Percentiles rank a stretch among this genome's conserved stretches.
Evolutionary conservation across 2,113 vertebrate species (phyloP).

Genomic region (Zosterops lateralis): DNA sequence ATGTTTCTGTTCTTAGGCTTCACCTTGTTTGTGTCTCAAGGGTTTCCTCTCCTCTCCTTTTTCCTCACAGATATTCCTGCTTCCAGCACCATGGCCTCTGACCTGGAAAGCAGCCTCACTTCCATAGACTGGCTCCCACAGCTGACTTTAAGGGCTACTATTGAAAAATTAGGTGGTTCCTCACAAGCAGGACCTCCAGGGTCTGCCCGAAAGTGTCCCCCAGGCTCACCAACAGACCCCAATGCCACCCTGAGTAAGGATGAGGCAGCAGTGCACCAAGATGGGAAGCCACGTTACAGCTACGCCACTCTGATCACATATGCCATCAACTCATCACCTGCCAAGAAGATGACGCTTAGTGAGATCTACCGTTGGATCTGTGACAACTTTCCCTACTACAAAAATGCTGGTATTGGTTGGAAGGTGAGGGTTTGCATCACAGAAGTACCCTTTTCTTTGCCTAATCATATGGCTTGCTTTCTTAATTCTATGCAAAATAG

Average conservation of each 20-base stretch:
- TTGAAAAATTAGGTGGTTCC: conserved; percentile 82
- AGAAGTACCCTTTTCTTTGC: background rate
- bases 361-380: conserved; percentile 99
- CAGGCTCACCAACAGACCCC: conserved; percentile 77
- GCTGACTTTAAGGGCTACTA: conserved; percentile 89
- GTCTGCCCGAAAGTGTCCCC: conserved; percentile 78
- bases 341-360: conserved; percentile 92
- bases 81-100: conserved; percentile 84
- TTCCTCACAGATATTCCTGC: conserved; percentile 45
- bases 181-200: conserved; percentile 80
- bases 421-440: conserved; percentile 77
- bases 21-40: background rate
- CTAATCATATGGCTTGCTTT: background rate
- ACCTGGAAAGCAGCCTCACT: conserved; percentile 94
- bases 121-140: conserved; percentile 98
- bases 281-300: conserved; percentile 95
- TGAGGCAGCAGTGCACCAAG: conserved; percentile 79
- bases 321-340: conserved; percentile 90
- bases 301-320: conserved; percentile 96
- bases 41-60: background rate
- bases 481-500: background rate
- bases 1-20: background rate
- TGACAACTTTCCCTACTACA: conserved; percentile 92
- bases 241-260: conserved; percentile 79
- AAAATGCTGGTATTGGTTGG: conserved; percentile 92